phyloP scores from a whole-genome alignment of 2,888 invertebrate species.

The Homarus gammarus region DNA sequence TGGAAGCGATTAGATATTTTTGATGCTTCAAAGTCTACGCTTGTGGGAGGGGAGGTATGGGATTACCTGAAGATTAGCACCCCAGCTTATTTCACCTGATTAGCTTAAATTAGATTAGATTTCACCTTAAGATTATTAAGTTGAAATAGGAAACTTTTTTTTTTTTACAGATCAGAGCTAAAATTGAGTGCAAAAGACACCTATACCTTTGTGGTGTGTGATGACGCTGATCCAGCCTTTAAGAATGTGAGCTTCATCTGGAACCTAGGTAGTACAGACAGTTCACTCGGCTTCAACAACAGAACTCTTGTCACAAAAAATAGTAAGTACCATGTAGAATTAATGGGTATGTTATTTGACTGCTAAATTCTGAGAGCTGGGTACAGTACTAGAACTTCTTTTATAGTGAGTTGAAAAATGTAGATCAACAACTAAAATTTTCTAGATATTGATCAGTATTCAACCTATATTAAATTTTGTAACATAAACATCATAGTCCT shows the following conservation, averaged over 20 bases:
- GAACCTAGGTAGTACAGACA: neutral
- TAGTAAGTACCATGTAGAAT: slow-evolving; percentile 29
- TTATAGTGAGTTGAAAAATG: neutral
- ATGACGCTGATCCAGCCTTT: neutral
- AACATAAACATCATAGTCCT: too few relatives aligned
- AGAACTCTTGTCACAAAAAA: slow-evolving; percentile 24
- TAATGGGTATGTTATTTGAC: neutral
- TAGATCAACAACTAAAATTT: neutral
- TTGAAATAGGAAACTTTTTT: neutral
- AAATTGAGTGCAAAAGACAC: too few relatives aligned
- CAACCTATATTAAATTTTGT: too few relatives aligned
- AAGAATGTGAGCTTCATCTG: slow-evolving; percentile 26
- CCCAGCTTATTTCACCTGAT: too few relatives aligned
- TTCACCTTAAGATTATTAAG: too few relatives aligned
- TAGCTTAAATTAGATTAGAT: too few relatives aligned
- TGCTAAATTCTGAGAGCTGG: neutral
- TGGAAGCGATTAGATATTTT: too few relatives aligned
- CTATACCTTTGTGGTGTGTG: slow-evolving; percentile 45
- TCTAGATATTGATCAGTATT: neutral
- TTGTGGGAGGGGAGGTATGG: too few relatives aligned
- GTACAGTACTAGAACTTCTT: neutral
- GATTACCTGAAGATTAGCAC: too few relatives aligned
- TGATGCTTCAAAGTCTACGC: too few relatives aligned
- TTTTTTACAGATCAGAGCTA: neutral
- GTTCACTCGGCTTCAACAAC: slow-evolving; percentile 39